phyloP scores from a whole-genome alignment of 2,797 vertebrate genomes.

The Eupleurogrammus muticus region DNA sequence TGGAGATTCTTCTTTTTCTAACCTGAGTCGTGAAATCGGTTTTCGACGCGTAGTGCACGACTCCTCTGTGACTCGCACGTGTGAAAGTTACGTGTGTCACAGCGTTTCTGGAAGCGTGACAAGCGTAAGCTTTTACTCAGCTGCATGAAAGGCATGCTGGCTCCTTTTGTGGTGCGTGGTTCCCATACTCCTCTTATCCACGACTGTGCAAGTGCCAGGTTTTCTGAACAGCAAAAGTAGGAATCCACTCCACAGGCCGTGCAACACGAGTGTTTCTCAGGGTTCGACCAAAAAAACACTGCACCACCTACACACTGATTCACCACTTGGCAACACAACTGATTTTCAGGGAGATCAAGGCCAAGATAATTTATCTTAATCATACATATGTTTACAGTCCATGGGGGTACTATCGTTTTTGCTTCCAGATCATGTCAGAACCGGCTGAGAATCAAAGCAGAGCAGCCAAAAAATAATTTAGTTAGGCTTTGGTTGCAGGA shows the following conservation, averaged over 20 bases:
- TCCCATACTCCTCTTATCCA: not conserved
- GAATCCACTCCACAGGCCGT: not conserved
- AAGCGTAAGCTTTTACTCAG: slow-evolving; percentile 21
- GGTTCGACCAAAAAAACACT: not conserved
- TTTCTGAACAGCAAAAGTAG: slow-evolving; percentile 1
- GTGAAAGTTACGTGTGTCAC: slow-evolving; percentile 25
- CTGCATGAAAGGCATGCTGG: slow-evolving; percentile 1
- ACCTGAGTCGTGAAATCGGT: slow-evolving; percentile 36
- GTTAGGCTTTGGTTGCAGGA: too few species aligned
- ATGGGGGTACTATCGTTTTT: not conserved
- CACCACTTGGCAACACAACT: slow-evolving; percentile 2
- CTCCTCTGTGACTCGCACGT: slow-evolving; percentile 11
- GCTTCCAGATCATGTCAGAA: slow-evolving; percentile 5
- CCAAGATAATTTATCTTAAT: slow-evolving; percentile 1
- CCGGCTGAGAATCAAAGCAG: too few species aligned
- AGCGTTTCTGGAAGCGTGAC: slow-evolving; percentile 31
- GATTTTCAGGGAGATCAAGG: slow-evolving; percentile 2
- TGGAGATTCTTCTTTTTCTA: slow-evolving; percentile 5
- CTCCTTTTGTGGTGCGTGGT: slow-evolving; percentile 15
- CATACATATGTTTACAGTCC: not conserved
- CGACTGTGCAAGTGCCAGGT: not conserved
- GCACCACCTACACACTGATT: not conserved
- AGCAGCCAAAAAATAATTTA: too few species aligned
- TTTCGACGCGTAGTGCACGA: slow-evolving; percentile 16
- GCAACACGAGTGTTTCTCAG: not conserved